These are phyloP conservation scores for Spea hammondii DNA, from an alignment of 2,797 vertebrate genomes.

Conservation along the genomic window DNA sequence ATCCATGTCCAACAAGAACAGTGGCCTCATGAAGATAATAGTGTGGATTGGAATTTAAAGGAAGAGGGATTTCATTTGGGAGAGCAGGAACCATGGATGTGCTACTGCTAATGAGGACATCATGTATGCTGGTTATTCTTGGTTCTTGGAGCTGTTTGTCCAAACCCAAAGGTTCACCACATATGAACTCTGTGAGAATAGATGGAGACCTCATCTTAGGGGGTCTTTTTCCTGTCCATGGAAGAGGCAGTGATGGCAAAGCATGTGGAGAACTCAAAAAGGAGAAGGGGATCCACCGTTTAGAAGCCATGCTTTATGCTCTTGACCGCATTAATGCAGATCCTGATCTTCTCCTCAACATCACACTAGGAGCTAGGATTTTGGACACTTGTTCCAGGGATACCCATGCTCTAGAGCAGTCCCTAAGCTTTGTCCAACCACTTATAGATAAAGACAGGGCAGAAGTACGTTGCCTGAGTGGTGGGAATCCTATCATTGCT, in stretches of 20 bases:
- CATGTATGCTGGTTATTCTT: conserved; percentile 62
- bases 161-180: conserved; percentile 85
- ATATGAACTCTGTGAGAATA: conserved; percentile 94
- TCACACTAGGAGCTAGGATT: conserved; percentile 91
- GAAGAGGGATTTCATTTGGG: conserved; percentile 9
- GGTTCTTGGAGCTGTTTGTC: conserved; percentile 65
- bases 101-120: conserved; percentile 14
- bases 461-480: conserved; percentile 88
- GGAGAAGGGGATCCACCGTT: conserved; percentile 91
- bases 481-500: conserved; percentile 93
- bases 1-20: conserved; percentile 3
- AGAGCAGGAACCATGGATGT: conserved; percentile 33
- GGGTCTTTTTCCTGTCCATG: conserved; percentile 90
- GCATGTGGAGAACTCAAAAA: conserved; percentile 95
- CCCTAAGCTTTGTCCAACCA: conserved; percentile 93
- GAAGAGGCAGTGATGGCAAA: conserved; percentile 84
- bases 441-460: conserved; percentile 94
- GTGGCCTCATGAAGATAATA: conserved; percentile 1
- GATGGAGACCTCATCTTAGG: conserved; percentile 93
- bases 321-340: conserved; percentile 95
- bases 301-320: conserved; percentile 95
- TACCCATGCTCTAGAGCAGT: conserved; percentile 94
- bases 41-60: conserved; percentile 13
- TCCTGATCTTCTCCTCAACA: conserved; percentile 90
- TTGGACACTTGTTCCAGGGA: conserved; percentile 95